Evolutionary conservation across 2,888 invertebrate species (phyloP).

Genomic region (Chloromyia formosa): DNA sequence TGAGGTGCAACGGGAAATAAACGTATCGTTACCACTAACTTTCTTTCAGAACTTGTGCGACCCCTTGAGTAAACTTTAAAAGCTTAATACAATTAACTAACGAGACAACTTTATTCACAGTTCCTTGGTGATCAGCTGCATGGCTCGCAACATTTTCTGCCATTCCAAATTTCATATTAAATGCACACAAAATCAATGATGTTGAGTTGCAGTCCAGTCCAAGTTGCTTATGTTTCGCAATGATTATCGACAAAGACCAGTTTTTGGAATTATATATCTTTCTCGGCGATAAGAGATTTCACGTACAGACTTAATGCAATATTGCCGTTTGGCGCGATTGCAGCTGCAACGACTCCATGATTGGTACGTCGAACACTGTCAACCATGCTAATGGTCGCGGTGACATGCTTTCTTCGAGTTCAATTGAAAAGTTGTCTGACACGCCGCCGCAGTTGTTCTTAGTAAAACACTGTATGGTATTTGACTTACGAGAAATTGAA

Average conservation of each 20-base stretch:
- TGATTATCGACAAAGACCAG: background rate
- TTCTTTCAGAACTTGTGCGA: no score
- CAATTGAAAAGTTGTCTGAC: slow-evolving; percentile 27
- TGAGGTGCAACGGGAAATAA: no score
- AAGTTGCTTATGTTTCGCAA: no score
- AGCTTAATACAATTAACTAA: no score
- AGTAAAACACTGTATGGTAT: background rate
- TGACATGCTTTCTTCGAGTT: slow-evolving; percentile 42
- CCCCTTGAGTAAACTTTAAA: no score
- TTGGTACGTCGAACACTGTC: slow-evolving; percentile 22
- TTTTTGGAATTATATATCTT: slow-evolving; percentile 1
- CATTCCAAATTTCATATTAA: no score
- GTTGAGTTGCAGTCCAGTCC: no score
- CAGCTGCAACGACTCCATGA: background rate
- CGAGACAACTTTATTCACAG: no score
- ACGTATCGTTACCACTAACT: no score
- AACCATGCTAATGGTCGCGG: background rate
- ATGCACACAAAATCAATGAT: no score
- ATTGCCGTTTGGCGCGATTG: background rate
- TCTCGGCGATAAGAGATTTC: slow-evolving; percentile 3
- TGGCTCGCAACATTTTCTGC: no score
- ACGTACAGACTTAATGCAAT: slow-evolving; percentile 5
- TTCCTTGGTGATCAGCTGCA: no score
- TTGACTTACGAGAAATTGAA: background rate
- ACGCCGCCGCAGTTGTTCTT: background rate